phyloP scores from a whole-genome alignment of 2,888 invertebrate species.

The Eristalis arbustorum region DNA sequence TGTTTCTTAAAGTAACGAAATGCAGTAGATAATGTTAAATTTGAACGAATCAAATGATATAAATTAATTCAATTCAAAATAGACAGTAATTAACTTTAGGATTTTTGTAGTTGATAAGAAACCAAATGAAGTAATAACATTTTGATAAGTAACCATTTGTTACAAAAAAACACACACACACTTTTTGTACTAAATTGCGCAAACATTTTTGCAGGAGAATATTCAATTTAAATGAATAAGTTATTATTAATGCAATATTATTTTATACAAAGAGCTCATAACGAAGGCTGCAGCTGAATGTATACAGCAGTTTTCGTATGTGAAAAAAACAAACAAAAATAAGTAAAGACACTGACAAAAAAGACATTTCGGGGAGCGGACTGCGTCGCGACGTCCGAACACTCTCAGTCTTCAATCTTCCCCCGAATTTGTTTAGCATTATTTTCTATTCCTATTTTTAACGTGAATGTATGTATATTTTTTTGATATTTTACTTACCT shows the following conservation, averaged over 20 bases:
- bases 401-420: not conserved
- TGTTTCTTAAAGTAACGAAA: slow-evolving; percentile 35
- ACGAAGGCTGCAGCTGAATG: not conserved
- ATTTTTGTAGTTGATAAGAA: slow-evolving; percentile 55
- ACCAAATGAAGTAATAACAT: slow-evolving; percentile 3
- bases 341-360: not conserved
- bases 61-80: slow-evolving; percentile 36
- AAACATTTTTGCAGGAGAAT: slow-evolving; percentile 48
- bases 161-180: slow-evolving; percentile 33
- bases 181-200: slow-evolving; percentile 66
- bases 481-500: slow-evolving; percentile 6
- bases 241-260: slow-evolving; percentile 17
- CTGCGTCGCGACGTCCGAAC: no score
- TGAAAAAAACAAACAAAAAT: no score
- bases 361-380: not conserved
- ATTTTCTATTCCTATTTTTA: slow-evolving; percentile 21
- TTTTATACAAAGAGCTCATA: slow-evolving; percentile 2
- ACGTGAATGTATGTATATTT: not conserved
- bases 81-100: slow-evolving; percentile 46
- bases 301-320: not conserved
- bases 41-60: slow-evolving; percentile 17
- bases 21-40: slow-evolving; percentile 42
- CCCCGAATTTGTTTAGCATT: slow-evolving; percentile 16
- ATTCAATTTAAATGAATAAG: not conserved
- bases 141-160: slow-evolving; percentile 64